Conservation (phyloP, 2,113 vertebrate genomes). For the Megaceryle torquata region DNA sequence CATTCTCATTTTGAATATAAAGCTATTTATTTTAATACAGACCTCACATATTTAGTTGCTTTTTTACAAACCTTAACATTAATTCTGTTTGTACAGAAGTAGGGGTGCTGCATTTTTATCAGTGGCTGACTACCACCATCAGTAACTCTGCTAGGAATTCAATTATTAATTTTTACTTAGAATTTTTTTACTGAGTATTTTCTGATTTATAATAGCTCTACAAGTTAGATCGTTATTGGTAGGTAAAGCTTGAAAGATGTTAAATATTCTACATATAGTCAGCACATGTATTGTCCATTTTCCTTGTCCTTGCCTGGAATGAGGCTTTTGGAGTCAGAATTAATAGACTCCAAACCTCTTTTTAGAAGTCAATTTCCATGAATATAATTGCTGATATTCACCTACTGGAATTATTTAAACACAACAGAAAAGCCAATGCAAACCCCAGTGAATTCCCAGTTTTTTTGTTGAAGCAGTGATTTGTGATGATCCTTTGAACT, state of each 20-base stretch:
- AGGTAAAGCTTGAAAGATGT: not conserved
- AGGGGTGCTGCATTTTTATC: not conserved
- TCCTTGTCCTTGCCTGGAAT: not conserved
- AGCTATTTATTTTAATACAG: not conserved
- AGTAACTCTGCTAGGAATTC: not conserved
- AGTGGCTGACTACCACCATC: not conserved
- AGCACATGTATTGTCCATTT: not conserved
- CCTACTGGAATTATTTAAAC: not conserved
- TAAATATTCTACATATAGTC: not conserved
- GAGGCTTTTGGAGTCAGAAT: not conserved
- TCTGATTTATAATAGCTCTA: not conserved
- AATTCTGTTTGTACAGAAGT: not conserved
- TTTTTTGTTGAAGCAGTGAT: not conserved
- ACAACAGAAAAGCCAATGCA: not conserved
- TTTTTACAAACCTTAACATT: not conserved
- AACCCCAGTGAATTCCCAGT: not conserved
- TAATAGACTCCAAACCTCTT: not conserved
- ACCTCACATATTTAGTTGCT: not conserved
- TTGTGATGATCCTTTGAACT: slow-evolving; percentile 7
- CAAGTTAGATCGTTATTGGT: not conserved
- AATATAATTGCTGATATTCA: not conserved
- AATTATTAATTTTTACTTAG: not conserved
- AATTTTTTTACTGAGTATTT: not conserved
- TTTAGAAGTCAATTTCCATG: not conserved
- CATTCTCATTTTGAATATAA: not conserved